Percentiles rank a stretch among this genome's conserved stretches.
phyloP scores from a whole-genome alignment of 2,888 invertebrate species.

The Amblyteles armatorius region DNA sequence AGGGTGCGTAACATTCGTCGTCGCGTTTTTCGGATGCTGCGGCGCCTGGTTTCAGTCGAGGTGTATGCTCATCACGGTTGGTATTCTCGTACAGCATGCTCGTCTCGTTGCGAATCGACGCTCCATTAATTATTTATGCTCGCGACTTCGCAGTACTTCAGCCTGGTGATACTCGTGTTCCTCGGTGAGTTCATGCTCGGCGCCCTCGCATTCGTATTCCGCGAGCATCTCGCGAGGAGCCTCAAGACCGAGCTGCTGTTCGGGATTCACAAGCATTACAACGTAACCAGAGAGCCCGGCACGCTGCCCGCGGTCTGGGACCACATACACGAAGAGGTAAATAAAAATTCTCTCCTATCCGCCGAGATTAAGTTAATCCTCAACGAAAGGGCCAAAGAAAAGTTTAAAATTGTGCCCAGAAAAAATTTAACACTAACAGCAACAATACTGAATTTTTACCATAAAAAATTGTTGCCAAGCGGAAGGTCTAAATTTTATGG shows the following conservation, averaged over 20 bases:
- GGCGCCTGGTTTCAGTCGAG: constrained; percentile 94
- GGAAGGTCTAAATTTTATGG: too few species aligned
- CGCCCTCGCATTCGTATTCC: constrained; percentile 91
- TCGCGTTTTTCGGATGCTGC: constrained; percentile 94
- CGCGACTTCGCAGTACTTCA: constrained; percentile 89
- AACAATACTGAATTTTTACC: too few species aligned
- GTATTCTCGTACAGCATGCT: background rate
- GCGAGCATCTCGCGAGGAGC: constrained; percentile 89
- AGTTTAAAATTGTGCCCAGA: background rate
- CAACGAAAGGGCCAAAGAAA: background rate
- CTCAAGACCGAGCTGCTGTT: constrained; percentile 88
- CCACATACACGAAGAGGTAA: constrained; percentile 88
- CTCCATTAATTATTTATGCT: background rate
- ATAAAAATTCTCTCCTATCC: background rate
- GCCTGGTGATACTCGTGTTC: constrained; percentile 91
- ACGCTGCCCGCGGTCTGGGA: constrained; percentile 91
- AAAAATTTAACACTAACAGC: background rate
- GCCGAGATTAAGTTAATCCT: background rate
- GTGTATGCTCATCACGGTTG: constrained; percentile 92
- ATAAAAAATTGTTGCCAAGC: too few species aligned
- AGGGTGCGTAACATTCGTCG: constrained; percentile 90
- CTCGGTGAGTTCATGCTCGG: constrained; percentile 91
- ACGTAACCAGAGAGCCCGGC: constrained; percentile 87
- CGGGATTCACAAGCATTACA: constrained; percentile 90
- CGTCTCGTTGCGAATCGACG: background rate